Conservation (phyloP, 2,888 invertebrate species). For the Eudasyphora cyanicolor region DNA sequence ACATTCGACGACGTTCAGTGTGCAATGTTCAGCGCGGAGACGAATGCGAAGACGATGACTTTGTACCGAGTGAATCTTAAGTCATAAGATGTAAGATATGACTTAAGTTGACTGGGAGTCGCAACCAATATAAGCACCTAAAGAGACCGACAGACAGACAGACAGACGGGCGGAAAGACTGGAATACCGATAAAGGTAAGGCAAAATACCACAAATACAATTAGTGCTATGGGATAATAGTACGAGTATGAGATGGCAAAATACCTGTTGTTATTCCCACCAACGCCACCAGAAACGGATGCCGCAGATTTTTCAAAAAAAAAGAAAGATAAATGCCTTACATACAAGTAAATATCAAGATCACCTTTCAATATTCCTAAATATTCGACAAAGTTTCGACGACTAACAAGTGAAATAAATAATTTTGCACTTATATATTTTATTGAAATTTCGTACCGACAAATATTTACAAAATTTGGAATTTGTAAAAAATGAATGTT, state of each 20-base stretch:
- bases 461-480: no score
- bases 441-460: no score
- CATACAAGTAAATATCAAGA: no score
- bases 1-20: neutral
- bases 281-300: neutral
- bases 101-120: constrained; percentile 38
- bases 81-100: constrained; percentile 48
- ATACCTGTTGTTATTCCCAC: constrained; percentile 1
- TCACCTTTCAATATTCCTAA: no score
- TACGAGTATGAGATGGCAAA: neutral
- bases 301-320: neutral
- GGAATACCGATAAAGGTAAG: neutral
- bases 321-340: no score
- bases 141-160: neutral
- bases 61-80: constrained; percentile 33
- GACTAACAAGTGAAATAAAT: no score
- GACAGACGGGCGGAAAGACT: neutral
- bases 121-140: neutral
- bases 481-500: no score
- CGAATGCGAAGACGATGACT: neutral
- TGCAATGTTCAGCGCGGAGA: neutral
- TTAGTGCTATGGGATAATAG: neutral
- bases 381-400: no score
- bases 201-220: neutral
- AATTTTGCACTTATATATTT: no score